phyloP scores from a whole-genome alignment of 2,888 invertebrate species.

The Pedicia rivosa region DNA sequence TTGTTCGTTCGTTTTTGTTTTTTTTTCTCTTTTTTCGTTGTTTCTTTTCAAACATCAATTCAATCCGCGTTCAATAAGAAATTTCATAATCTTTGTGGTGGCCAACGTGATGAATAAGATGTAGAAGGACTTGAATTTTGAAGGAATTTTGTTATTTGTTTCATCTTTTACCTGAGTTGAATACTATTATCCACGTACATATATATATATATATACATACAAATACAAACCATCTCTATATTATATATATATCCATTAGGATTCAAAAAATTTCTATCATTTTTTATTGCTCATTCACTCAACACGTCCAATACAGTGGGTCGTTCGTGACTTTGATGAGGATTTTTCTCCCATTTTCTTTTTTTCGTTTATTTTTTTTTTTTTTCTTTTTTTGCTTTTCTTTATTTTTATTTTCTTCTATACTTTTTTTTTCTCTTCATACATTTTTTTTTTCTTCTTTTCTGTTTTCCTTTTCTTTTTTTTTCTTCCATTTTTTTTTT shows the following conservation, averaged over 20 bases:
- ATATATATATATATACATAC: neutral
- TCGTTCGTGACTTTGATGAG: neutral
- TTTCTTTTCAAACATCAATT: slow-evolving; percentile 4
- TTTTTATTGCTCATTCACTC: neutral
- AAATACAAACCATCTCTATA: neutral
- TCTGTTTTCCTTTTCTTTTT: neutral
- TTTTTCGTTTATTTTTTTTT: neutral
- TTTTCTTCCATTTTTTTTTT: neutral
- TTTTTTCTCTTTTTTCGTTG: too few relatives aligned
- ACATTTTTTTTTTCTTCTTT: neutral
- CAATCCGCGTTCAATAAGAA: slow-evolving; percentile 5
- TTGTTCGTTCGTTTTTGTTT: too few relatives aligned
- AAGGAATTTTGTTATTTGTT: slow-evolving; percentile 3
- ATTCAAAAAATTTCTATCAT: neutral
- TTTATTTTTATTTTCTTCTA: too few relatives aligned
- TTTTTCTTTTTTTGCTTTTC: too few relatives aligned
- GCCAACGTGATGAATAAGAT: slow-evolving; percentile 3
- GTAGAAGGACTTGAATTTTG: slow-evolving; percentile 1
- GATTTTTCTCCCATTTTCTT: too few relatives aligned
- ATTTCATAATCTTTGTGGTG: slow-evolving; percentile 3
- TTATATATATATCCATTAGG: neutral
- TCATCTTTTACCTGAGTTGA: slow-evolving; percentile 6
- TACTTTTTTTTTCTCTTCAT: neutral
- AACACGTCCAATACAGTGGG: neutral
- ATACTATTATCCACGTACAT: slow-evolving; percentile 1